Evolutionary conservation across 2,797 vertebrate species (phyloP), one percentile per base, ranked within the genome.

Genomic region (Anabacerthia variegaticeps): DNA sequence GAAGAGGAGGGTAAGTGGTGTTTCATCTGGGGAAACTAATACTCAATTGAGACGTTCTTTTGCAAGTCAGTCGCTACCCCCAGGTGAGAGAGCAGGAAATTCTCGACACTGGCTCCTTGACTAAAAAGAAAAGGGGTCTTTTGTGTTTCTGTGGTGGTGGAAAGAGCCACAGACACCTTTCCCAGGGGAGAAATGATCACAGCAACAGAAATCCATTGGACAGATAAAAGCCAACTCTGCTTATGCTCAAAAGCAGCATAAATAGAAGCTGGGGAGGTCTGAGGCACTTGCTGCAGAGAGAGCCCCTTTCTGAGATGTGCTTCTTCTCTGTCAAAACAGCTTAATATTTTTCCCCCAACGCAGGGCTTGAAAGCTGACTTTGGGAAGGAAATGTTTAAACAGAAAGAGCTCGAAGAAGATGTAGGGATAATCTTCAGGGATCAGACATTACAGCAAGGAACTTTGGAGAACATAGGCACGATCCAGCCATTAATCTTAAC

Each of bases 21-120:
- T 95, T 95, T 97, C 87, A 80, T 93, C 97, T 82, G 92, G 92
- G 78, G 46, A 95, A 97, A 75, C 61, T 79, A 66, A 91, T 93
- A 71, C 73, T 95, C 93, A 91, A 22, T 46, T 75, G 92, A 93
- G 91, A 95, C 61, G 37, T 56, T 81, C 88, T 93, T 93, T 95
- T 58, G 95, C 94, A 66, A 79, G 95, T 91, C 93, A 82, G 79
- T 89, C 78, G 43, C 82, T 51, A 73, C 81, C 93, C 91, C 88
- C 55, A 67, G 77, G 87, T 83, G 94, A 93, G 95, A 97, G 86
- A 94, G 82, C 85, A 94, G 88, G 92, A 96, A 95, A 96, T 95
- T 93, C 83, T 91, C 12, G 2, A 71, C 83, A 32, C 52, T 80
- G 77, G 73, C 78, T 92, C 49, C 88, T 75, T 52, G 78, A 89